These are phyloP conservation scores for mouse (Mus musculus) DNA, from an alignment of 2,113 vertebrate genomes.

Conservation along the genomic window DNA sequence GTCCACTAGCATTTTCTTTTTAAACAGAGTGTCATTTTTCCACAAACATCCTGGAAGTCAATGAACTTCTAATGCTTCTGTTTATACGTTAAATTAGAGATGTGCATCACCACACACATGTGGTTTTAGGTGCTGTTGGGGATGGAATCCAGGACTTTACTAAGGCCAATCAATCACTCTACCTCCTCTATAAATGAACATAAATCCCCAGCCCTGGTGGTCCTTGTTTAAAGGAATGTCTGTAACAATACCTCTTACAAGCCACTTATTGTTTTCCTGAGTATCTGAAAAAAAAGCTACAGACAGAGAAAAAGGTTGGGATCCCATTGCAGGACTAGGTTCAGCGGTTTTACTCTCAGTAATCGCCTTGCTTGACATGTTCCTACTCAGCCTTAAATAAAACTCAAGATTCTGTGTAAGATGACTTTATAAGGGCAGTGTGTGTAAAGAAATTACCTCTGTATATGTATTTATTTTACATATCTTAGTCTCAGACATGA, in stretches of 20 bases:
- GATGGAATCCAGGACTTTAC: neutral
- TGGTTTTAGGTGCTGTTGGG: no score
- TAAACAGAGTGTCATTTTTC: neutral
- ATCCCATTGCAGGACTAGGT: neutral
- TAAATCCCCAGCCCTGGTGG: neutral
- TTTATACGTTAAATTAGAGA: neutral
- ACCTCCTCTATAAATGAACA: neutral
- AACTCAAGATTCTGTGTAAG: neutral
- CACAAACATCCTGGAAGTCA: neutral
- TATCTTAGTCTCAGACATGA: constrained; percentile 16
- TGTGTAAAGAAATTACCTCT: neutral
- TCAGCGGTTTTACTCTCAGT: neutral
- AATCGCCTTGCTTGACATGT: neutral
- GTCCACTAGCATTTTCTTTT: neutral
- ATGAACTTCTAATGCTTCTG: neutral
- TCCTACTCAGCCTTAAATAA: neutral
- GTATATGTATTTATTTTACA: constrained; percentile 53
- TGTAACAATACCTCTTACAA: neutral
- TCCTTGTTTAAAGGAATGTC: neutral
- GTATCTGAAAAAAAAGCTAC: neutral
- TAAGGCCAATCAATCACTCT: neutral
- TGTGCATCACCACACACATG: neutral
- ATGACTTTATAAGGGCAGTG: constrained; percentile 32
- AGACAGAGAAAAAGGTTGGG: neutral
- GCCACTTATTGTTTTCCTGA: neutral